These are phyloP conservation scores for Theristicus caerulescens DNA, from an alignment of 2,113 vertebrate species.

Conservation along the genomic window DNA sequence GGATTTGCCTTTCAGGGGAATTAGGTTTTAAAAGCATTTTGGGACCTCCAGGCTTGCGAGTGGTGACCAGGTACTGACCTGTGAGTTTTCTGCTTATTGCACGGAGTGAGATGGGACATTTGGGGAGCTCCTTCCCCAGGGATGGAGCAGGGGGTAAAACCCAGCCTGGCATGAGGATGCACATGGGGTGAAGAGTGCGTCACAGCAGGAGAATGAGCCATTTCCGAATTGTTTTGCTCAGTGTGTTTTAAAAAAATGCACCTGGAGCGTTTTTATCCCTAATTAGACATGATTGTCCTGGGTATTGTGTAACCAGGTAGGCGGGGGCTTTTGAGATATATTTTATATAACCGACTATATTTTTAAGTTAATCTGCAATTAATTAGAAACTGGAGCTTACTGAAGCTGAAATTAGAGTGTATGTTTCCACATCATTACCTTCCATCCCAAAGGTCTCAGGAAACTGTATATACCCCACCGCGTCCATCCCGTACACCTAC, in stretches of 20 bases:
- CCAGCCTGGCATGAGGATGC: not conserved
- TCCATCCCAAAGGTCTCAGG: not conserved
- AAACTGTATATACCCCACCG: not conserved
- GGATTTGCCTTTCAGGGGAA: not conserved
- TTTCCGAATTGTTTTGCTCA: not conserved
- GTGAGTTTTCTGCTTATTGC: not conserved
- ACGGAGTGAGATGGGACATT: rapidly evolving
- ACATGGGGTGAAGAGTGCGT: not conserved
- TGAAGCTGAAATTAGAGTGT: not conserved
- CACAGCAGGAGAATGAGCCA: not conserved
- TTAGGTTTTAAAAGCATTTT: not conserved
- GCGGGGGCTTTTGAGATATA: rapidly evolving
- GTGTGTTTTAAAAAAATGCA: not conserved
- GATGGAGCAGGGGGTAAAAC: not conserved
- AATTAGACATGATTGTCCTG: not conserved
- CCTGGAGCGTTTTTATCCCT: not conserved
- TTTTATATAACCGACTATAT: not conserved
- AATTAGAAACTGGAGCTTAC: not conserved
- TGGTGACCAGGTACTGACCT: not conserved
- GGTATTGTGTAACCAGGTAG: not conserved
- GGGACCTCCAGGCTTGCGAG: not conserved
- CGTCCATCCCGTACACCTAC: not conserved
- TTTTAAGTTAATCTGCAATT: not conserved
- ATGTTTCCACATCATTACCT: not conserved
- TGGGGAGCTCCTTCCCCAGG: not conserved